Base-by-base conservation (phyloP, 2,797 vertebrate genomes). In the Natrix natrix region DNA sequence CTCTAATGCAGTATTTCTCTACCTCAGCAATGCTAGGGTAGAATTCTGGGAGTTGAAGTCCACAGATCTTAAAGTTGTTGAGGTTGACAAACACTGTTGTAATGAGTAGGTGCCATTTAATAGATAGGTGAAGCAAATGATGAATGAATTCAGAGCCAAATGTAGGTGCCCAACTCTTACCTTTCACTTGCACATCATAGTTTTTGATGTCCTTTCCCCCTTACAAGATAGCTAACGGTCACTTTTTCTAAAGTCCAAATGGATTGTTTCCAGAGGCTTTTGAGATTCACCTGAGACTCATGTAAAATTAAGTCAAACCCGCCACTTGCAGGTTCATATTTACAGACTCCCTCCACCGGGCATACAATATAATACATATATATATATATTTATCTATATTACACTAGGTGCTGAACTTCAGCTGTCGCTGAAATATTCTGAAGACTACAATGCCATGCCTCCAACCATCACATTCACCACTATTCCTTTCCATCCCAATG, bases 401-500 rank as follows among this genome's bases (percentile, higher is more conserved):
- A 8, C 61, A 61, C 57, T 61, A 97, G 97, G 97, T 88, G 94
- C 95, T 60, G 17, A 56, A 52, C 96, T 97, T 55, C 94, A 95
- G 32, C 60, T 97, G 57, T 92, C 86, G n/a, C 57, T 98, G 91
- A 57, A 87, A 26, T 98, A 97, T 88, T 95, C 93, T 32, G 69
- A 89, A 1, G 92, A 94, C 1, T 97, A 97, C 92, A 97, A 97
- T 86, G 8, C 48, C 78, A 63, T 66, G 2, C 97, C 97, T 93
- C 97, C 97, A 88, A 54, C 28, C 55, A 91, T 98, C 87, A 95
- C 32, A 93, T 98, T 97, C 93, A 91, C 26, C 89, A 95, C 94
- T 59, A 96, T 97, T 95, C 97, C 97, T 86, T 98, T 97, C 95
- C 97, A 97, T 94, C 97, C 97, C 66, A 98, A 98, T 91, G 97